Evolutionary conservation across 2,797 vertebrate genomes (phyloP), one percentile per base, ranked within the genome.

Genomic region (Menidia menidia): DNA sequence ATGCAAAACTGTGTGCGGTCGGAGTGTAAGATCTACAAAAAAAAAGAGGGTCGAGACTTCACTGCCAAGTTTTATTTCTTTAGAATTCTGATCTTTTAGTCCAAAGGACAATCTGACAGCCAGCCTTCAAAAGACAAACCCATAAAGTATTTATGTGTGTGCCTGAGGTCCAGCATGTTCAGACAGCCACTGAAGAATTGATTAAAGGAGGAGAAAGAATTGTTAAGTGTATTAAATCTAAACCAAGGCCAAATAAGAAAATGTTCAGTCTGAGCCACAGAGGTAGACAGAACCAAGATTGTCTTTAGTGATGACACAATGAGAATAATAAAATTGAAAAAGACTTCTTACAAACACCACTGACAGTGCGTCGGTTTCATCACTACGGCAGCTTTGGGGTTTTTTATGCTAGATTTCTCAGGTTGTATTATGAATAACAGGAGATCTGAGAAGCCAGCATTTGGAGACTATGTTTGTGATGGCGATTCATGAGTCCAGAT

Each of bases 181-280:
- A 91, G 91, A 90, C 88, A 90, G 91, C 86, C 92, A 91, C 92
- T 91, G 89, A 92, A 92, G 92, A 93, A 93, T 92, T 94, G 91
- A 93, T 93, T 94, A 93, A 87, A 92, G 84, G 85, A 89, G 91
- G 90, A 89, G 89, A 93, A 91, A 88, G 88, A 90, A 89, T 88
- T 89, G 90, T 89, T 92, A 92, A 90, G 89, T 88, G 86, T 71
- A 89, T 87, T 85, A 88, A 87, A 90, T 91, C 86, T 85, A 89
- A 90, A 91, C 88, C 73, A 69, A 89, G 87, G 87, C 88, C 87
- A 88, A 90, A 90, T 83, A 88, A 89, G 81, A 87, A 75, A 86
- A 78, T 75, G 71, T 80, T 83, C 59, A 67, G 73, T 57, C 77
- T 62, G 52, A 73, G 77, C 52, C 72, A 72, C 61, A 52, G 80